A percentile compares a stretch with the other conserved stretches of the same genome.
These are phyloP conservation scores for Phoxinus dragarum DNA, from an alignment of 2,797 vertebrate species.

Conservation along the genomic window DNA sequence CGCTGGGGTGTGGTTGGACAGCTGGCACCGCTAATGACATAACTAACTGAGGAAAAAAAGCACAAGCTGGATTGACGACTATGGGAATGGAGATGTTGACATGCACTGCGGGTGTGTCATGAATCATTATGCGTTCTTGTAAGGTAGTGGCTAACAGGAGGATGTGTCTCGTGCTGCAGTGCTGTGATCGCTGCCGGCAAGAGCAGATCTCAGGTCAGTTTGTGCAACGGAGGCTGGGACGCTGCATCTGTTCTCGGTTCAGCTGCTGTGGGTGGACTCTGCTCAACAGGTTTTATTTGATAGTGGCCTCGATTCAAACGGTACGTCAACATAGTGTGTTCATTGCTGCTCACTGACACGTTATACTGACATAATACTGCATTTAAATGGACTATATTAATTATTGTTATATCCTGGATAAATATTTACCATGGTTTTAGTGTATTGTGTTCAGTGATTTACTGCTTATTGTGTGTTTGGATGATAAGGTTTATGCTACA, in stretches of 20 bases:
- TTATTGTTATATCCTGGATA: neutral
- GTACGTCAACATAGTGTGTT: neutral
- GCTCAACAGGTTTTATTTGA: neutral
- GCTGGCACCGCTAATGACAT: conserved; percentile 25
- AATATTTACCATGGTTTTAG: neutral
- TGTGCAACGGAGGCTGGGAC: neutral
- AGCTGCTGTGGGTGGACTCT: neutral
- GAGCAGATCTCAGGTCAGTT: neutral
- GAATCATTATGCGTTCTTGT: neutral
- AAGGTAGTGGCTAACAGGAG: conserved; percentile 5
- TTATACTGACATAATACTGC: neutral
- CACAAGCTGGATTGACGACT: conserved; percentile 20
- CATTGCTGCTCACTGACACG: neutral
- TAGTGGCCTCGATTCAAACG: neutral
- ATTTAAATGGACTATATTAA: neutral
- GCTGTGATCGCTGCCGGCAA: neutral
- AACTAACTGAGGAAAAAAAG: neutral
- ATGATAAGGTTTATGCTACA: neutral
- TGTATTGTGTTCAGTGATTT: neutral
- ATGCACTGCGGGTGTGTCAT: conserved; percentile 12
- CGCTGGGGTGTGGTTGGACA: neutral
- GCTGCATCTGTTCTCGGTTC: conserved; percentile 2
- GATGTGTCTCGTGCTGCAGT: neutral
- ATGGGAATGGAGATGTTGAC: conserved; percentile 34
- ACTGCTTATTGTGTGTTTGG: neutral